Percentiles rank a stretch among this genome's conserved stretches.
Evolutionary conservation across 2,888 invertebrate species (phyloP).

Genomic region (Diarsia mendica): DNA sequence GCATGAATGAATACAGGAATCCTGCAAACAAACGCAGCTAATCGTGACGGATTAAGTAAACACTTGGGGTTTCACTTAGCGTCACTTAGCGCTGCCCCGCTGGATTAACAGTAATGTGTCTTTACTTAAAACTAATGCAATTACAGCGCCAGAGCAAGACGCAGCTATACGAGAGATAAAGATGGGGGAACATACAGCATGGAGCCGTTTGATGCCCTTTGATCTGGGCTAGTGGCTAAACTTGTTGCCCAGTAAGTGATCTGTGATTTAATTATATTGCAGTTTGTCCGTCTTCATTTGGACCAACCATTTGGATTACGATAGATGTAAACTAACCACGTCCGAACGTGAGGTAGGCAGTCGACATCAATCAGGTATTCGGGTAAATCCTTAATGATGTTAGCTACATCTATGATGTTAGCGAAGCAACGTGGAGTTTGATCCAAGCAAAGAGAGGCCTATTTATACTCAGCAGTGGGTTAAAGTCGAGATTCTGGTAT

Average conservation of each 20-base stretch:
- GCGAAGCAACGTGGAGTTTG: background rate
- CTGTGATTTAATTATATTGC: conserved; percentile 26
- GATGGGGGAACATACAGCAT: conserved; percentile 14
- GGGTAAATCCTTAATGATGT: background rate
- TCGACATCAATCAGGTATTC: background rate
- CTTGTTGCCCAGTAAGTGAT: conserved; percentile 21
- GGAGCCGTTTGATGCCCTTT: conserved; percentile 30
- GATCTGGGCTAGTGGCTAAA: conserved; percentile 36
- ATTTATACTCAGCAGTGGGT: background rate
- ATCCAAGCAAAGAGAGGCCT: background rate
- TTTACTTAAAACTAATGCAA: conserved; percentile 77
- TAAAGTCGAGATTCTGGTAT: background rate
- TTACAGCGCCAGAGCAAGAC: conserved; percentile 61
- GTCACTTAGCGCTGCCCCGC: conserved; percentile 59
- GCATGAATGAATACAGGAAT: conserved; percentile 34
- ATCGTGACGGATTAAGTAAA: conserved; percentile 63
- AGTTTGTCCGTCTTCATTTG: conserved; percentile 32
- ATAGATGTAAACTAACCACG: background rate
- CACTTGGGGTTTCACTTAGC: conserved; percentile 65
- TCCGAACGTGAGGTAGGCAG: background rate
- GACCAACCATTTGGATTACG: conserved; percentile 4
- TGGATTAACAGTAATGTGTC: conserved; percentile 71
- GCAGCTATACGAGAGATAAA: conserved; percentile 10
- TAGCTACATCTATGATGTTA: background rate
- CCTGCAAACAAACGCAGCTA: conserved; percentile 43